These are phyloP conservation scores for Gymnoscelis rufifasciata DNA, from an alignment of 2,888 invertebrate species.

Conservation along the genomic window DNA sequence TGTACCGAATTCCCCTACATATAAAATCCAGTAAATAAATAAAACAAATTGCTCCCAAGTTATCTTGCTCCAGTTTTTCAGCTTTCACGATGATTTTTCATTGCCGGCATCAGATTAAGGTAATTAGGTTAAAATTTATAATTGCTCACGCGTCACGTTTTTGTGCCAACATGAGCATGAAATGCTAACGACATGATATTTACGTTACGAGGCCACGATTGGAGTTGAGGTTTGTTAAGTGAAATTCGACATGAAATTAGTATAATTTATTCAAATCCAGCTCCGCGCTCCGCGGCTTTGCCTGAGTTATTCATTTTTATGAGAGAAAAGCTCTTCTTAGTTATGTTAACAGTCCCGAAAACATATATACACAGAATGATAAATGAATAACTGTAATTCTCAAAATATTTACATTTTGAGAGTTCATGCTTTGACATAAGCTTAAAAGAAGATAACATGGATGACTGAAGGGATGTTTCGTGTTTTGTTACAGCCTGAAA, in stretches of 20 bases:
- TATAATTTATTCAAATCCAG: neutral
- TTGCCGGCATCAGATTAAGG: constrained; percentile 36
- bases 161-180: constrained; percentile 46
- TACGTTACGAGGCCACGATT: constrained; percentile 39
- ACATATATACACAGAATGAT: too few species aligned
- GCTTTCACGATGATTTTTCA: constrained; percentile 31
- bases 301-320: too few species aligned
- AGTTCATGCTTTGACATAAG: too few species aligned
- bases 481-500: too few species aligned
- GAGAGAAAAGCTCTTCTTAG: too few species aligned
- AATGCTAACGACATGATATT: constrained; percentile 52
- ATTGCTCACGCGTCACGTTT: constrained; percentile 45
- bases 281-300: too few species aligned
- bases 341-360: too few species aligned
- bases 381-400: too few species aligned
- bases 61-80: constrained; percentile 26
- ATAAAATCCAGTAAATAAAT: neutral
- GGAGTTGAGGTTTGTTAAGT: constrained; percentile 3
- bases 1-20: too few species aligned
- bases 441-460: too few species aligned
- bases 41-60: constrained; percentile 9
- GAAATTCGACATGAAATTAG: constrained; percentile 8
- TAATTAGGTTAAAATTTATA: constrained; percentile 50
- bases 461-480: too few species aligned
- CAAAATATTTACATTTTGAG: too few species aligned